Base-by-base conservation (phyloP, 2,113 vertebrate species). In the Cromileptes altivelis region DNA sequence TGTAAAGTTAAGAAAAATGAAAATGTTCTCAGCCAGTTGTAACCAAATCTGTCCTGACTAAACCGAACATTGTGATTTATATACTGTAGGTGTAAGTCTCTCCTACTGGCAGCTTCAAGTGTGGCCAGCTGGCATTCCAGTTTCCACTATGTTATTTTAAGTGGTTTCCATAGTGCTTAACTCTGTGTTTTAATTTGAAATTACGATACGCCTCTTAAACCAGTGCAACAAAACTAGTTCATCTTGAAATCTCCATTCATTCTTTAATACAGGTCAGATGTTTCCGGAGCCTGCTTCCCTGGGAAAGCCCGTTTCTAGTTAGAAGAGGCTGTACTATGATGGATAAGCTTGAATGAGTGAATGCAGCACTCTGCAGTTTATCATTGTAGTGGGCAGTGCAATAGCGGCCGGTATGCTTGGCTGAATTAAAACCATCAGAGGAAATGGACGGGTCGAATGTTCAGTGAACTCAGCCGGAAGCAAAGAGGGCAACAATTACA, bases 241-340 rank as follows among this genome's bases (percentile, higher is more conserved):
- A 37, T 56, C 71, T 89, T 84, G 79, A 69, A 90, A 84, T 89
- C 82, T 87, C 78, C 47, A 62, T 76, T 85, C 83, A 81, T 78
- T 77, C 75, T 90, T 69, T 94, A 90, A 92, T 89, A 90, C 80
- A 79, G 86, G 74, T 94, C 91, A 93, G 90, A 93, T 92, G 88
- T 83, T 80, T 88, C 78, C 60, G 60, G 50, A 76, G 76, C 68
- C 70, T n/a, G 75, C 45, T 52, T 80, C 75, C 81, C 63, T 87
- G 86, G 84, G 75, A 93, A 90, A 83, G 63, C 53, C 88, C 49
- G 80, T 85, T 93, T 80, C 75, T 57, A 71, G 81, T 84, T 19
- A 73, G 72, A 81, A 72, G 77, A 78, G 60, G 58, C 55, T 67
- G 33, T 42, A 71, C 62, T 87, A 85, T 90, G 89, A 92, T 90